Evolutionary conservation across 2,888 invertebrate genomes (phyloP).

Genomic region (Pocota personata): DNA sequence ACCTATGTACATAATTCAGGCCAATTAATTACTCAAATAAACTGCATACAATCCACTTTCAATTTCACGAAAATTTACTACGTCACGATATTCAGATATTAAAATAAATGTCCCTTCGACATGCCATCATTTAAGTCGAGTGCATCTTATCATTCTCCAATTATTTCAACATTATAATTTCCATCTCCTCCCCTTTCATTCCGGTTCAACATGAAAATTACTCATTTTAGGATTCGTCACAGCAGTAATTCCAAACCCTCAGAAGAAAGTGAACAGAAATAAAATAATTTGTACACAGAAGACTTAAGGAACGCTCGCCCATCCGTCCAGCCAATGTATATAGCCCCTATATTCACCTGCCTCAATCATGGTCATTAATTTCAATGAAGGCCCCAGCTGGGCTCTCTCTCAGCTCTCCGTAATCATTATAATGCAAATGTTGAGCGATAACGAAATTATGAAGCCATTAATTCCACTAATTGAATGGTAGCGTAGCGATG

Average conservation of each 20-base stretch:
- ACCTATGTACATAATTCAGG: not conserved
- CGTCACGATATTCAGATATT: slow-evolving; percentile 28
- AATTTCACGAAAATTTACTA: slow-evolving; percentile 13
- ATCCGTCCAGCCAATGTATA: slow-evolving; percentile 16
- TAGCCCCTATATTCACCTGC: slow-evolving; percentile 61
- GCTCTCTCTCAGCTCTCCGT: slow-evolving; percentile 37
- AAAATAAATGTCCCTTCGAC: slow-evolving; percentile 31
- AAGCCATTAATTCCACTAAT: slow-evolving; percentile 70
- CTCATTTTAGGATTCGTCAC: slow-evolving; percentile 46
- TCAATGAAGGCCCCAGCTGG: slow-evolving; percentile 65
- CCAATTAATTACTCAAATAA: slow-evolving; percentile 43
- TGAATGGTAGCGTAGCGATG: slow-evolving; percentile 59
- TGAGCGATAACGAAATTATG: slow-evolving; percentile 70
- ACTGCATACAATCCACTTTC: slow-evolving; percentile 28
- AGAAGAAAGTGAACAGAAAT: not conserved
- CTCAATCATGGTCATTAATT: slow-evolving; percentile 69
- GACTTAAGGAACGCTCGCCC: slow-evolving; percentile 28
- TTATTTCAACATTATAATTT: slow-evolving; percentile 54
- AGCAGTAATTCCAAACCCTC: slow-evolving; percentile 38
- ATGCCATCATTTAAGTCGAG: slow-evolving; percentile 45
- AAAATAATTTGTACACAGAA: slow-evolving; percentile 37
- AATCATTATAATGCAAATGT: slow-evolving; percentile 66
- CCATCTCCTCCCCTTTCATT: not conserved
- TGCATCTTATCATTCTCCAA: slow-evolving; percentile 42
- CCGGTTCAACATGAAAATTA: slow-evolving; percentile 29